A percentile compares a stretch with the other conserved stretches of the same genome.
Conservation (phyloP, 2,113 vertebrate genomes). For the Gasterosteus aculeatus region DNA sequence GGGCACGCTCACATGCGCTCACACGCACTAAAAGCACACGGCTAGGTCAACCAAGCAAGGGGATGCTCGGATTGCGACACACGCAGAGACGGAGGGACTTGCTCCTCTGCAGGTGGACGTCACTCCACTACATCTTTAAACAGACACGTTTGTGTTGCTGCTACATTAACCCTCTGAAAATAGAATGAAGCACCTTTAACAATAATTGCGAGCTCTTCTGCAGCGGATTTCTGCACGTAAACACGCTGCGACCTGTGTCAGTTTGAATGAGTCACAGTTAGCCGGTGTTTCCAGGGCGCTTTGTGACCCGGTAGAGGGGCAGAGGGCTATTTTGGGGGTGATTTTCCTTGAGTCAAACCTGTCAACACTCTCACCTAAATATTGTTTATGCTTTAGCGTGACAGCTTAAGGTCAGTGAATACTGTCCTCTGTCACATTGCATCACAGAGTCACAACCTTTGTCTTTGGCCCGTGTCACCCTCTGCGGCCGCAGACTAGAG, state of each 20-base stretch:
- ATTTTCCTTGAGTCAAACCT: neutral
- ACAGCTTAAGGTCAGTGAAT: constrained; percentile 54
- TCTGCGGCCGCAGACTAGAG: constrained; percentile 17
- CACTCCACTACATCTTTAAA: too few species aligned
- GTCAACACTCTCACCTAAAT: constrained; percentile 23
- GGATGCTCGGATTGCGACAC: neutral
- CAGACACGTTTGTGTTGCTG: too few species aligned
- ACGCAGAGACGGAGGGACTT: neutral
- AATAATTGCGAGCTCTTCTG: neutral
- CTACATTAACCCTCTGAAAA: neutral
- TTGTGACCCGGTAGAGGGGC: constrained; percentile 2
- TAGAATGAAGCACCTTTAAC: neutral
- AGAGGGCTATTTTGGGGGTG: neutral
- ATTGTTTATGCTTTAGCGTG: constrained; percentile 33
- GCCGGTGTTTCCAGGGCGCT: constrained; percentile 22
- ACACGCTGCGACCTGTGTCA: constrained; percentile 14
- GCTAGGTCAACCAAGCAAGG: neutral
- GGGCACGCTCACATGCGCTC: too few species aligned
- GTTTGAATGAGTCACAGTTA: constrained; percentile 15
- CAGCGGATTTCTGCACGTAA: neutral
- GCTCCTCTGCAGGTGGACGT: neutral
- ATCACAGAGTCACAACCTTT: constrained; percentile 27
- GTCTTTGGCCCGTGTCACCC: constrained; percentile 19
- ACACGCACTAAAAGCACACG: too few species aligned
- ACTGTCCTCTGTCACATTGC: constrained; percentile 53